A percentile compares a stretch with the other conserved stretches of the same genome.
Evolutionary conservation across 2,797 vertebrate genomes (phyloP).

Genomic region (Masticophis lateralis): DNA sequence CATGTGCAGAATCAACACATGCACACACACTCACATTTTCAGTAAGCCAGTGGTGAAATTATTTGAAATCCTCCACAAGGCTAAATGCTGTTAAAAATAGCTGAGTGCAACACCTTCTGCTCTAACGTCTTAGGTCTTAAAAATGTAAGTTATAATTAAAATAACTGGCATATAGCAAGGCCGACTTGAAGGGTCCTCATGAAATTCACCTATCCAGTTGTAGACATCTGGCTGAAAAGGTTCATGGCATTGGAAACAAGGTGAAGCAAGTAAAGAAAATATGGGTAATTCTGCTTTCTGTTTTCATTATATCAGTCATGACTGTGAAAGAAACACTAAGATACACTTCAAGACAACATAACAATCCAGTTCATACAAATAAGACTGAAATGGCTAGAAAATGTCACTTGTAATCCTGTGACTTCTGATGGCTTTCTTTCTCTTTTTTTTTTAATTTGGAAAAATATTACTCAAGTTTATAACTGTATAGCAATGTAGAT

Average conservation of each 20-base stretch:
- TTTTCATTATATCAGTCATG: background rate
- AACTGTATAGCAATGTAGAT: background rate
- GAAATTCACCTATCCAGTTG: background rate
- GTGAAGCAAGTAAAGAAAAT: background rate
- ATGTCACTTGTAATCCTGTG: background rate
- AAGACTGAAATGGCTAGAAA: background rate
- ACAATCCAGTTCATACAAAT: background rate
- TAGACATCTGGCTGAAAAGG: background rate
- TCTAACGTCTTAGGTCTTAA: background rate
- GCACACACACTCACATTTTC: no score
- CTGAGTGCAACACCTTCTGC: background rate
- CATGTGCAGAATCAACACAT: no score
- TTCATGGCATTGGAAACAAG: background rate
- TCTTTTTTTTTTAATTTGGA: background rate
- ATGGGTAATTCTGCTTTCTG: background rate
- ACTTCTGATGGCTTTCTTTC: background rate
- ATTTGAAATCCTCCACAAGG: no score
- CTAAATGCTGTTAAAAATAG: background rate
- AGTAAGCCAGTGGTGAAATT: no score
- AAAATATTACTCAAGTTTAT: background rate
- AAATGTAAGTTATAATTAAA: background rate
- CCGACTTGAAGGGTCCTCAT: background rate
- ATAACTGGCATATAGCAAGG: background rate
- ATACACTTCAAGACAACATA: background rate
- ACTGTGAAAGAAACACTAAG: background rate